Conservation (phyloP, 2,113 vertebrate species). For the Urocynchramus pylzowi region DNA sequence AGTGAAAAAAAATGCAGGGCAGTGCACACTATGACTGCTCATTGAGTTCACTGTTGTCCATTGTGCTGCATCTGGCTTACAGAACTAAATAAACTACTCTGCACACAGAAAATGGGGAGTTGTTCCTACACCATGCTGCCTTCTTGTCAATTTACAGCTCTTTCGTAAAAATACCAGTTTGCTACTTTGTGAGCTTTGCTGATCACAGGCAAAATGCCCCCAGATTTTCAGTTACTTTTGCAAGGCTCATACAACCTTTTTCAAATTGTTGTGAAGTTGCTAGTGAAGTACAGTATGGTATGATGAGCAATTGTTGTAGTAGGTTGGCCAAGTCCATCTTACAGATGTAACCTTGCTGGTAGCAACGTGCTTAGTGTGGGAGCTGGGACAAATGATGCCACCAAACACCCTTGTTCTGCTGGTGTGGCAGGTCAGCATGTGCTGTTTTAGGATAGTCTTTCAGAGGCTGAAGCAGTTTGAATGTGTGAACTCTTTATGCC, state of each 20-base stretch:
- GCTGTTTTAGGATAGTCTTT: background rate
- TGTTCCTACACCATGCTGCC: fast-evolving
- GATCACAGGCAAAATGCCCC: background rate
- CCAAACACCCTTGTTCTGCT: background rate
- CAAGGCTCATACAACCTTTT: background rate
- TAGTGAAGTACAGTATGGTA: background rate
- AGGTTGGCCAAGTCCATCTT: background rate
- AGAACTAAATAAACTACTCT: background rate
- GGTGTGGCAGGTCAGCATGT: background rate
- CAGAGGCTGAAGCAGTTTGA: background rate
- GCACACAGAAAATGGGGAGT: background rate
- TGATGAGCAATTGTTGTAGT: background rate
- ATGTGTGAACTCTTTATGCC: background rate
- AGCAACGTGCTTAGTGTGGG: background rate
- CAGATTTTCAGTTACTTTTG: background rate
- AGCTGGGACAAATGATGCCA: background rate
- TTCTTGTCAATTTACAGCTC: background rate
- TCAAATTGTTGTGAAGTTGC: background rate
- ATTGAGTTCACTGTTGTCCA: background rate
- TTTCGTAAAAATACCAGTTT: background rate
- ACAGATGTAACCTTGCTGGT: background rate
- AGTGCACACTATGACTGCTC: background rate
- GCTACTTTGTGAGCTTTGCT: background rate
- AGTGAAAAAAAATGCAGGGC: background rate
- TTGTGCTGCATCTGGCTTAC: background rate